These are phyloP conservation scores for Scaptomyza cyrtandrae DNA, from an alignment of 2,888 invertebrate genomes.

Conservation along the genomic window DNA sequence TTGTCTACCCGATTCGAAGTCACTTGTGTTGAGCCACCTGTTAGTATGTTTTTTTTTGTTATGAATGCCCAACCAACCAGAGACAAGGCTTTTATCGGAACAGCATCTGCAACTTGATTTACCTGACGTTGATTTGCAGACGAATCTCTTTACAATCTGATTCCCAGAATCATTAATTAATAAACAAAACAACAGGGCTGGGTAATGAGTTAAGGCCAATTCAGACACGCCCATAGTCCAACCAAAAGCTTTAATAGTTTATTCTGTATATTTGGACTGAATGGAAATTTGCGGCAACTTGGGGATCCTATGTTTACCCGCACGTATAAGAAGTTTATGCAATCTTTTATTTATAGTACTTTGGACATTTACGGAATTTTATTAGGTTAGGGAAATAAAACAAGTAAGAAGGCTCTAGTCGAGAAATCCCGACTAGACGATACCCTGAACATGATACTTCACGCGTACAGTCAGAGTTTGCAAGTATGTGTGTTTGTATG, in stretches of 20 bases:
- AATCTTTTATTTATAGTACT: not conserved
- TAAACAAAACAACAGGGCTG: constrained; percentile 18
- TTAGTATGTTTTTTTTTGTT: not conserved
- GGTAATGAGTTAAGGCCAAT: constrained; percentile 7
- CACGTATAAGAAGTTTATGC: too few species aligned
- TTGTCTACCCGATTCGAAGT: constrained; percentile 56
- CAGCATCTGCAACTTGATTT: constrained; percentile 19
- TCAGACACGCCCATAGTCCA: not conserved
- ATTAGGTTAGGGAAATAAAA: not conserved
- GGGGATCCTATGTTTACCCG: too few species aligned
- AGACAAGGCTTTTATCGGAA: constrained; percentile 21
- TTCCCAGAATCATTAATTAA: constrained; percentile 35
- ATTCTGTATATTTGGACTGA: not conserved
- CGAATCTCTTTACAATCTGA: constrained; percentile 7
- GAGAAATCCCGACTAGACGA: too few species aligned
- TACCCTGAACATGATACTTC: too few species aligned
- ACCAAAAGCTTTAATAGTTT: not conserved
- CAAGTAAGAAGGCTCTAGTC: too few species aligned
- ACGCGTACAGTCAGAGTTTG: too few species aligned
- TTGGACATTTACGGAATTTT: not conserved
- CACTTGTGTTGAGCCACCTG: constrained; percentile 64
- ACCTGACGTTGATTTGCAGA: constrained; percentile 40
- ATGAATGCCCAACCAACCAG: constrained; percentile 4
- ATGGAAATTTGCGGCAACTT: not conserved
- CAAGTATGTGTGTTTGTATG: too few species aligned